Percentiles rank a stretch among this genome's conserved stretches.
These are phyloP conservation scores for Thelaira solivaga DNA, from an alignment of 2,888 invertebrate genomes.

Conservation along the genomic window DNA sequence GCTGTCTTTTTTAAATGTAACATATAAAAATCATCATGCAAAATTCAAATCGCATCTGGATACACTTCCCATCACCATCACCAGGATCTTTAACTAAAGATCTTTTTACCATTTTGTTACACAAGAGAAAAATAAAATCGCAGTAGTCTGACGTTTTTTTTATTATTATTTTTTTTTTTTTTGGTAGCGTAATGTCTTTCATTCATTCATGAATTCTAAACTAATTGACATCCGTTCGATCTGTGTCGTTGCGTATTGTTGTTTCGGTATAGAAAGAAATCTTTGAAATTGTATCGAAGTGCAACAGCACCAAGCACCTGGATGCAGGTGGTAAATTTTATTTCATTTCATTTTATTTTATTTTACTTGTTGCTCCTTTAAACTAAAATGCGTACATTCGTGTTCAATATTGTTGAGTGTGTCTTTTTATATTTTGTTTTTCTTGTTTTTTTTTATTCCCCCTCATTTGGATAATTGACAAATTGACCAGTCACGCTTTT, in stretches of 20 bases:
- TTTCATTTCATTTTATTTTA: constrained; percentile 48
- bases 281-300: constrained; percentile 48
- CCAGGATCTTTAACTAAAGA: constrained; percentile 26
- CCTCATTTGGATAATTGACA: constrained; percentile 75
- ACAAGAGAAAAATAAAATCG: constrained; percentile 32
- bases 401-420: constrained; percentile 51
- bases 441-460: constrained; percentile 60
- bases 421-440: constrained; percentile 50
- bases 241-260: constrained; percentile 46
- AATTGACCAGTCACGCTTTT: constrained; percentile 71
- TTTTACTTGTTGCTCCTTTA: constrained; percentile 24
- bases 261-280: constrained; percentile 45
- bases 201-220: constrained; percentile 73
- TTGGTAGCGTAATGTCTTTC: constrained; percentile 47
- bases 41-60: constrained; percentile 54
- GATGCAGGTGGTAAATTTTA: constrained; percentile 69
- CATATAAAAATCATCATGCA: constrained; percentile 37
- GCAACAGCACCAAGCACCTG: constrained; percentile 69
- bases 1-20: constrained; percentile 16
- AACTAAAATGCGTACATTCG: constrained; percentile 58
- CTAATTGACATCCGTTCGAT: constrained; percentile 70
- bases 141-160: constrained; percentile 29
- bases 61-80: constrained; percentile 44
- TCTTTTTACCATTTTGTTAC: constrained; percentile 12
- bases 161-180: constrained; percentile 1